Base-by-base conservation (phyloP, 2,113 vertebrate species). In the Pseudopipra pipra region DNA sequence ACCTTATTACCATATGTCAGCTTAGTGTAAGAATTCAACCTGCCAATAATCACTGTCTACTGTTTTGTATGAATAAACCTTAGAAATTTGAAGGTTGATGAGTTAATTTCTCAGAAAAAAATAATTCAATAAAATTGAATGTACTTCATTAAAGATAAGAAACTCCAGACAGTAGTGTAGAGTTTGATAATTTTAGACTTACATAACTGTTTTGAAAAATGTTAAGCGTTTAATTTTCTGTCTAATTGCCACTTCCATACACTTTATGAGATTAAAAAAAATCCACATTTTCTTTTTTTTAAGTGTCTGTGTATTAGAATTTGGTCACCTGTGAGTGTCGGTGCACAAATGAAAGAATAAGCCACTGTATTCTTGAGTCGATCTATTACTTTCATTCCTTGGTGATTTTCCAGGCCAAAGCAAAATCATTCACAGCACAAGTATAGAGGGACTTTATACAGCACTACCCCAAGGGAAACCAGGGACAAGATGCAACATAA, bases 401-500 rank as follows among this genome's bases (percentile, higher is more conserved):
- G 9, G 5, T 52, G 8, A 27, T 61, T 77, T 91, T 33, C 14
- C 37, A 72, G 23, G 6, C 13, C 22, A 47, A 35, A 43, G 14
- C 28, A 79, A 67, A 90, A 44, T 47, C 1, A 1, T 23, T 54
- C 37, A 62, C 6, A 79, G 41, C 17, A 56, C 18, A 71, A 58
- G 2, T 11, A 46, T 5, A 2, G 6, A 49, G 31, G 8, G 39
- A 41, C 39, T 41, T 12, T 41, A 41, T 41, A 41, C 39, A 41
- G 39, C 55, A 9, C 24, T 46, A 1, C 14, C 44, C 20, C 23
- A 62, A 35, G 18, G 3, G 15, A 85, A 70, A 14, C 3, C 5
- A 24, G 0, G 1, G 33, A 27, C 2, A 8, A 75, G 12, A 28
- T 52, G 23, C 11, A 72, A 22, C 14, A 5, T 37, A 59, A 56